These are phyloP conservation scores for Ceratosolen fusciceps DNA, from an alignment of 1,140 invertebrate genomes.

Conservation along the genomic window DNA sequence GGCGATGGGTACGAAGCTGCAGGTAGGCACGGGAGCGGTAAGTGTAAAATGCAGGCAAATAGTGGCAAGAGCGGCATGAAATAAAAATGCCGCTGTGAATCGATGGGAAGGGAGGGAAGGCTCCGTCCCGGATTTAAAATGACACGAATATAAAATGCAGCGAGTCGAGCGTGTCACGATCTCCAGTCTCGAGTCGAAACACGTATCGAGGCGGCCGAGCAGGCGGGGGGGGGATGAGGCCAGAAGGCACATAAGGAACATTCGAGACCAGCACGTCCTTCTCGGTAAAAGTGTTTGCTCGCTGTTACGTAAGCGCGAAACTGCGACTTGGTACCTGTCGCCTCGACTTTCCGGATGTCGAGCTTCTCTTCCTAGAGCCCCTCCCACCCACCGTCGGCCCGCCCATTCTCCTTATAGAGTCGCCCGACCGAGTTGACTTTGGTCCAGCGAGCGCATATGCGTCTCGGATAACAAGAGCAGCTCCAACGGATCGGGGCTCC, in stretches of 20 bases:
- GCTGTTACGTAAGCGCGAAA: neutral
- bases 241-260: neutral
- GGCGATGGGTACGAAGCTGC: too few species aligned
- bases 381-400: neutral
- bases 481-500: neutral
- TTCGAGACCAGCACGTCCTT: neutral
- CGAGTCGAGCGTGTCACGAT: slow-evolving; percentile 2
- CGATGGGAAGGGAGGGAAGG: neutral
- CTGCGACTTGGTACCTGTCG: neutral
- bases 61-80: neutral
- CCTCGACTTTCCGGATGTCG: neutral
- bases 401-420: slow-evolving; percentile 8
- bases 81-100: slow-evolving; percentile 10
- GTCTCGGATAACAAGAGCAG: neutral
- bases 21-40: neutral
- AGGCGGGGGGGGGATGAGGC: too few species aligned
- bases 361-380: neutral
- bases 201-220: neutral
- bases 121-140: slow-evolving; percentile 12
- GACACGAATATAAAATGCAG: slow-evolving; percentile 19
- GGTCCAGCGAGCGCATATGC: neutral
- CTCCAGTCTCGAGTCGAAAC: neutral
- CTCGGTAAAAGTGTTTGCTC: slow-evolving; percentile 3
- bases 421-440: neutral
- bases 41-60: neutral